Conservation (phyloP, 2,888 invertebrate genomes). For the Pachycephus smyrnensis region DNA sequence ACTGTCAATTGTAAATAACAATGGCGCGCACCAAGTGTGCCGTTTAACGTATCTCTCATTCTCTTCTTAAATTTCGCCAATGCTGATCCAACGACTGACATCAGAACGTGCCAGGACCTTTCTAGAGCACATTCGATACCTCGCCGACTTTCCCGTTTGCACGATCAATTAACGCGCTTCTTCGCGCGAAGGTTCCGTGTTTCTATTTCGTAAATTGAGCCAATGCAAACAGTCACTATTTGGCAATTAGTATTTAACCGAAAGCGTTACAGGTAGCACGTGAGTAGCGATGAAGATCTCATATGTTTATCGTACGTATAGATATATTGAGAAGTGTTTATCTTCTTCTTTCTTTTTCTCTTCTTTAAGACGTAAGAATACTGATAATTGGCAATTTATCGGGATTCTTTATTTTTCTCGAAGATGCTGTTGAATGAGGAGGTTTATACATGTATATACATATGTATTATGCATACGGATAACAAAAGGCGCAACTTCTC, state of each 20-base stretch:
- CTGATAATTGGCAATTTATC: not conserved
- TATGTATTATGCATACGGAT: not conserved
- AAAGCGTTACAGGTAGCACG: not conserved
- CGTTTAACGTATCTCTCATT: too few species aligned
- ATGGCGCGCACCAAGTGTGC: not conserved
- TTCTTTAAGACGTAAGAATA: not conserved
- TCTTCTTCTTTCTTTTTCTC: not conserved
- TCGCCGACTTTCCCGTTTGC: not conserved
- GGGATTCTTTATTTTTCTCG: not conserved
- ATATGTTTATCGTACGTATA: not conserved
- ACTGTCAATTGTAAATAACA: not conserved
- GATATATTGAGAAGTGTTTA: not conserved
- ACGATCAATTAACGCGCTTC: constrained; percentile 1
- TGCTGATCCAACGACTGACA: too few species aligned
- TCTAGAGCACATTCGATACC: too few species aligned
- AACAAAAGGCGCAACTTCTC: not conserved
- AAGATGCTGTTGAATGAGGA: not conserved
- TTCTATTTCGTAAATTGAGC: too few species aligned
- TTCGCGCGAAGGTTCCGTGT: not conserved
- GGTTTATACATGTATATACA: not conserved
- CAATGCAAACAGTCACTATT: too few species aligned
- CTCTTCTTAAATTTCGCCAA: too few species aligned
- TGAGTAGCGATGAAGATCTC: not conserved
- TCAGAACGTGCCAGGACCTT: too few species aligned
- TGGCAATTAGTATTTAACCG: too few species aligned